Percentiles rank a stretch among this genome's conserved stretches.
These are phyloP conservation scores for Dicrurus megarhynchus DNA, from an alignment of 2,113 vertebrate species.

Conservation along the genomic window DNA sequence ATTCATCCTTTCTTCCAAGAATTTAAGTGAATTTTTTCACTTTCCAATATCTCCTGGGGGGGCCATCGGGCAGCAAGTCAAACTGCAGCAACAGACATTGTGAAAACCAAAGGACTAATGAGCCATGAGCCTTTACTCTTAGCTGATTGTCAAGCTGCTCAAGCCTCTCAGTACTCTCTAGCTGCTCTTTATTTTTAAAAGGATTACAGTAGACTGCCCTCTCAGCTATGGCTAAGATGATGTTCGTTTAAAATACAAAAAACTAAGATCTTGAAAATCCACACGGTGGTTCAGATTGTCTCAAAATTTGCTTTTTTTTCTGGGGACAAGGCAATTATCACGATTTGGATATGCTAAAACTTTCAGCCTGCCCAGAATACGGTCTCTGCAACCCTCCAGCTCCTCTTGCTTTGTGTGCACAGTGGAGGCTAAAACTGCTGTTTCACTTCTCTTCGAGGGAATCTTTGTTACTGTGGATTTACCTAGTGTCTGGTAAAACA, in stretches of 20 bases:
- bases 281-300: neutral
- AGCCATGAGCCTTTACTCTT: neutral
- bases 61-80: fast-evolving
- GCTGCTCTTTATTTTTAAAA: neutral
- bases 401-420: neutral
- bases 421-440: neutral
- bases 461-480: neutral
- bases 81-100: neutral
- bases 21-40: neutral
- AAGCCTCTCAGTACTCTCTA: neutral
- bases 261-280: neutral
- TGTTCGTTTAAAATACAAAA: neutral
- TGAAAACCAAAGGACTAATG: neutral
- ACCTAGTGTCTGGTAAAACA: neutral
- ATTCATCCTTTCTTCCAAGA: neutral
- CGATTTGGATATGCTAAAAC: neutral
- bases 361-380: neutral
- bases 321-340: fast-evolving
- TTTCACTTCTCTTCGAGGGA: neutral
- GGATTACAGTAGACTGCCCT: neutral
- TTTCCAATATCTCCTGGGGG: neutral
- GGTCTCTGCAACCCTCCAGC: neutral
- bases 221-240: neutral
- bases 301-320: neutral
- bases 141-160: neutral